These are phyloP conservation scores for Lagopus leucura DNA, from an alignment of 2,113 vertebrate species.

Conservation along the genomic window DNA sequence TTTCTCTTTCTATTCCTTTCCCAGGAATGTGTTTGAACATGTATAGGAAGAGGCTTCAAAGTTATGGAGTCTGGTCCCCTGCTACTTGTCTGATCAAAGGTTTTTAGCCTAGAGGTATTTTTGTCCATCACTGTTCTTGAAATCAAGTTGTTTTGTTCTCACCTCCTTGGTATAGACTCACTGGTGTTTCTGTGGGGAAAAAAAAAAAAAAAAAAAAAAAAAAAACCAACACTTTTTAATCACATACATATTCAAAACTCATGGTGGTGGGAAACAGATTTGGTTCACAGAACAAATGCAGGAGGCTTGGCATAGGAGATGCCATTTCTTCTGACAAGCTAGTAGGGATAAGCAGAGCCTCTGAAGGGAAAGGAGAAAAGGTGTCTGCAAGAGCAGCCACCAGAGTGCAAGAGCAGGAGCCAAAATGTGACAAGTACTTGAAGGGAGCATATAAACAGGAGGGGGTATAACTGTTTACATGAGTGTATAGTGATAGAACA, in stretches of 20 bases:
- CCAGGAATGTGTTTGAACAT: too few relatives aligned
- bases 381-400: background rate
- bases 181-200: background rate
- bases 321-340: background rate
- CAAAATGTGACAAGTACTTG: background rate
- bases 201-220: background rate
- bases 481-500: too few relatives aligned
- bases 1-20: background rate
- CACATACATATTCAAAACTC: background rate
- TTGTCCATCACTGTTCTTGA: background rate
- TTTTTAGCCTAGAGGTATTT: background rate
- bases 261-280: background rate
- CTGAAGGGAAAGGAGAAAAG: background rate
- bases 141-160: accelerated
- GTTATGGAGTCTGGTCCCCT: background rate
- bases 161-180: background rate
- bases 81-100: background rate
- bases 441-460: background rate
- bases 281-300: background rate
- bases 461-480: too few relatives aligned
- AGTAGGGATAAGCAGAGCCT: background rate
- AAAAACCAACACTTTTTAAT: background rate
- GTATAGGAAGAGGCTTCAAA: background rate
- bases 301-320: background rate
- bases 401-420: background rate